These are phyloP conservation scores for Oxyruncus cristatus DNA, from an alignment of 2,113 vertebrate genomes.

Conservation along the genomic window DNA sequence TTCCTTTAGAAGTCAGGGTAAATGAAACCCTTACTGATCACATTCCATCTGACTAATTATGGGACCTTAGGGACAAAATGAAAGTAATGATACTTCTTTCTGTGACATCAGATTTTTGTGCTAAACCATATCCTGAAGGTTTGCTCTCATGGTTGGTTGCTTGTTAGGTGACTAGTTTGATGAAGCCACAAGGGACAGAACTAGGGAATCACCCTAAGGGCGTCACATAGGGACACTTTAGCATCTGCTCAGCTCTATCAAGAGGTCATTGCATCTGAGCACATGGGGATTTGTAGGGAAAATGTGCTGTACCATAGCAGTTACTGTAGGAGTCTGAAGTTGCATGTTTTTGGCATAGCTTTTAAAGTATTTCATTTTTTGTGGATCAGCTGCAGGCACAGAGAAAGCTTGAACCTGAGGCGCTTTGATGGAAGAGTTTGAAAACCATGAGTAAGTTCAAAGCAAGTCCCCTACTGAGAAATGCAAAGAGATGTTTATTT, in stretches of 20 bases:
- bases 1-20: background rate
- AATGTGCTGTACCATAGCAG: background rate
- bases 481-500: slow-evolving; percentile 35
- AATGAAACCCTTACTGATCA: background rate
- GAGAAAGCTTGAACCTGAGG: background rate
- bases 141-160: background rate
- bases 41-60: background rate
- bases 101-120: background rate
- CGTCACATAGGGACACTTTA: background rate
- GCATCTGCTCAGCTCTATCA: background rate
- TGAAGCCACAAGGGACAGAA: background rate
- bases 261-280: background rate
- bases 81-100: background rate
- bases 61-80: background rate
- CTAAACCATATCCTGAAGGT: background rate
- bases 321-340: background rate
- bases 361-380: background rate
- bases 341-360: background rate
- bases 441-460: slow-evolving; percentile 19
- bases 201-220: background rate
- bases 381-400: background rate
- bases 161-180: background rate
- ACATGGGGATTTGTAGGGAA: background rate
- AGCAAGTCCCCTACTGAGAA: background rate
- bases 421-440: background rate